Evolutionary conservation across 2,113 vertebrate genomes (phyloP), one percentile per base, ranked within the genome.

Genomic region (Tyrannus savana): DNA sequence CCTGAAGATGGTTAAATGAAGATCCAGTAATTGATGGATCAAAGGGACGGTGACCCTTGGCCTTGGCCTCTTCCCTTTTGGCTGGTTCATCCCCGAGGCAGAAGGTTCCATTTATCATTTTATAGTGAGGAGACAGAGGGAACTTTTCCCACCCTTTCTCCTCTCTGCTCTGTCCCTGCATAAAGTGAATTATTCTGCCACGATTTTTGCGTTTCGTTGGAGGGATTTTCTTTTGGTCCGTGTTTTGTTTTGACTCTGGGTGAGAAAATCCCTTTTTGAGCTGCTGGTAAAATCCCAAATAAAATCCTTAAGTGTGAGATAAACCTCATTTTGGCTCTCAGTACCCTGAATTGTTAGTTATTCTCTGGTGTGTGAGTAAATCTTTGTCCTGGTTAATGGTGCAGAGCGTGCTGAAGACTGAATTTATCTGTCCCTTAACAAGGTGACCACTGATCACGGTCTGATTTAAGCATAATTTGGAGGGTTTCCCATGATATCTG

Each of bases 1-100:
- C 64, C 94, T 96, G 84, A 63, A 79, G 82, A 88, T 74, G 77
- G 86, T 89, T 92, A 92, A 97, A 93, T 96, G 97, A 96, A 92
- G 97, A 92, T 95, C 53, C 27, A 83, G 28, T 97, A 97, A 97
- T 96, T 96, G 97, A 92, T 89, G 94, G 82, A 96, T 94, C 91
- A 94, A 62, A 95, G 89, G 84, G 72, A 53, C 89, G 49, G 15
- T 94, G 96, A 97, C 97, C 97, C 68, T 64, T 89, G 56, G 87
- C 95, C 89, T 87, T 82, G 80, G 68, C 35, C 68, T 84, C 93
- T 88, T 94, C 77, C 59, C 85, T 66, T 94, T 64, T 92, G 90
- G 75, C 77, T 94, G 94, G 37, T 94, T 64, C 83, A 93, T 96
- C 56, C 58, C 22, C 81, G 90, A 93, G 71, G 66, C 85, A 85